Percentiles rank a stretch among this genome's conserved stretches.
Conservation (phyloP, 2,113 vertebrate genomes). For the Xiphias gladius region DNA sequence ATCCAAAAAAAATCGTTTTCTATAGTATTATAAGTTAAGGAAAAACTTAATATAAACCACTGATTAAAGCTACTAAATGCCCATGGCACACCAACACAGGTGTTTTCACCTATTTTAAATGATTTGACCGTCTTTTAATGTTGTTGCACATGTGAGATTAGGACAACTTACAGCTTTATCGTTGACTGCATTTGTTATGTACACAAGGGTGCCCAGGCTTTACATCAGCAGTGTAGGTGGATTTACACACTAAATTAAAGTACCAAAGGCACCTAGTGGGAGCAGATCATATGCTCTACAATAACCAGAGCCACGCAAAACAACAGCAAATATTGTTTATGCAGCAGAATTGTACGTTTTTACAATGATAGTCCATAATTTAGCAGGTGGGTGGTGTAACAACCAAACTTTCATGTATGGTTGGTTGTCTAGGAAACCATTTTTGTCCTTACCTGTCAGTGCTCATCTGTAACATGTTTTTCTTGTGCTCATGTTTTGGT, state of each 20-base stretch:
- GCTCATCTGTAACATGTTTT: not conserved
- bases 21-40: not conserved
- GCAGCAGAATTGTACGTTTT: not conserved
- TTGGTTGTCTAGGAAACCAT: not conserved
- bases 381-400: not conserved
- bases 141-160: not conserved
- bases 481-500: constrained; percentile 12
- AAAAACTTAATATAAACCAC: not conserved
- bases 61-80: not conserved
- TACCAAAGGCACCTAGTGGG: not conserved
- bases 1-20: not conserved
- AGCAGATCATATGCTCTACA: constrained; percentile 3
- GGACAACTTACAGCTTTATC: not conserved
- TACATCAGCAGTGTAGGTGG: not conserved
- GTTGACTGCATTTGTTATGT: not conserved
- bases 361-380: not conserved
- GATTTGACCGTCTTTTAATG: not conserved
- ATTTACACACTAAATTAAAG: constrained; percentile 1
- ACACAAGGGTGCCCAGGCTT: not conserved
- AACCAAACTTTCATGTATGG: not conserved
- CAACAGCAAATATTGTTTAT: not conserved
- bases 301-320: not conserved
- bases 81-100: not conserved
- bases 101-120: not conserved
- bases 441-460: not conserved